Evolutionary conservation across 2,888 invertebrate genomes (phyloP).

Genomic region (Lithophane leautieri): DNA sequence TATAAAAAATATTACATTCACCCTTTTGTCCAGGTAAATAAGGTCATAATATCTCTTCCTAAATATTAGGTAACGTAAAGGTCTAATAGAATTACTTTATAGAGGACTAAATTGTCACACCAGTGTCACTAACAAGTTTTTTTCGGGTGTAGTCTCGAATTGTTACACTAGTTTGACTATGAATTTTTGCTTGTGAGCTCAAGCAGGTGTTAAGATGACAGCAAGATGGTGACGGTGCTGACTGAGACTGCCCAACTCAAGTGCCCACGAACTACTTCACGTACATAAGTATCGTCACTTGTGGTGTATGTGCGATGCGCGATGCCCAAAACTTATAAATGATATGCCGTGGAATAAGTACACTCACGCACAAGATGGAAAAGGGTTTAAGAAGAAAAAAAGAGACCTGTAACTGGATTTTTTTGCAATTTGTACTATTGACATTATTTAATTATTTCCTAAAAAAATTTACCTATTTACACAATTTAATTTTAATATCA

Average conservation of each 20-base stretch:
- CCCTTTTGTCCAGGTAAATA: no score
- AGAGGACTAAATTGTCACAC: not conserved
- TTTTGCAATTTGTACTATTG: not conserved
- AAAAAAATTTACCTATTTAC: constrained; percentile 12
- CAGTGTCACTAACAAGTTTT: not conserved
- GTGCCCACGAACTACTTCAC: no score
- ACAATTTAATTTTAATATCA: constrained; percentile 3
- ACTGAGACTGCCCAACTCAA: not conserved
- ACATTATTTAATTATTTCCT: constrained; percentile 33
- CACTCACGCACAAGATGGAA: not conserved
- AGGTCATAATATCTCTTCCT: not conserved
- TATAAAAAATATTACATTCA: no score
- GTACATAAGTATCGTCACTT: no score
- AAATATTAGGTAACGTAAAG: not conserved
- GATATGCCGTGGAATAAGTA: not conserved
- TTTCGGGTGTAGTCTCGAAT: not conserved
- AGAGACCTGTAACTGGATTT: not conserved
- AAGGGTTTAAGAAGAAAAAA: not conserved
- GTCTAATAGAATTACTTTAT: not conserved
- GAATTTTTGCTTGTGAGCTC: no score
- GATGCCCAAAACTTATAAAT: not conserved
- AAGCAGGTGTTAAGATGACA: not conserved
- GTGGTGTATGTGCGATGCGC: no score
- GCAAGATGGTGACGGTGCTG: not conserved
- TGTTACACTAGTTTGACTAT: not conserved